phyloP scores from a whole-genome alignment of 2,888 invertebrate genomes.

The Catocala nupta region DNA sequence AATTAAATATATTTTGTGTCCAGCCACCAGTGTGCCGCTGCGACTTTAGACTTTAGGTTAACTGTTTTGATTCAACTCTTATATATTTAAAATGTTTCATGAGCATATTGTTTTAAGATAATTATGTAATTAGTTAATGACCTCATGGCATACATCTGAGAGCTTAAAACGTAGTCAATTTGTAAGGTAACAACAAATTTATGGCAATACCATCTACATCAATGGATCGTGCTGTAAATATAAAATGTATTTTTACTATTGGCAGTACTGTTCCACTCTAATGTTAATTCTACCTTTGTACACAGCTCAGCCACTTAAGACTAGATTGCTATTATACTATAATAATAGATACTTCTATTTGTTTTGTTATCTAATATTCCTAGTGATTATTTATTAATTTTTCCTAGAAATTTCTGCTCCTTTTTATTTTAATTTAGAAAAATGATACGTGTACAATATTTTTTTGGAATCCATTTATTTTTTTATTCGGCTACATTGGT shows the following conservation, averaged over 20 bases:
- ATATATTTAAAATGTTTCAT: too few relatives aligned
- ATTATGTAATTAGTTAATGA: too few relatives aligned
- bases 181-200: neutral
- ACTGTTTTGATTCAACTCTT: too few relatives aligned
- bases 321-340: neutral
- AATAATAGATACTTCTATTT: constrained; percentile 2
- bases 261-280: neutral
- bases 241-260: neutral
- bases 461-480: too few relatives aligned
- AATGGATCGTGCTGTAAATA: neutral
- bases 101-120: too few relatives aligned
- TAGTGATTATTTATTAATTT: constrained; percentile 1
- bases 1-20: too few relatives aligned
- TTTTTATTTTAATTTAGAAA: neutral
- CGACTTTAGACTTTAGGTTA: too few relatives aligned
- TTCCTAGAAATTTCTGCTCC: neutral
- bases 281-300: constrained; percentile 1
- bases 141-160: too few relatives aligned
- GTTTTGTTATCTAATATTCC: neutral
- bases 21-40: too few relatives aligned
- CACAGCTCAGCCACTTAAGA: constrained; percentile 9
- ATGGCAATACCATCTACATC: neutral
- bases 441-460: neutral
- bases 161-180: neutral
- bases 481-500: too few relatives aligned